A percentile compares a stretch with the other conserved stretches of the same genome.
These are phyloP conservation scores for Ivindomyrus marchei DNA, from an alignment of 2,113 vertebrate species.

Conservation along the genomic window DNA sequence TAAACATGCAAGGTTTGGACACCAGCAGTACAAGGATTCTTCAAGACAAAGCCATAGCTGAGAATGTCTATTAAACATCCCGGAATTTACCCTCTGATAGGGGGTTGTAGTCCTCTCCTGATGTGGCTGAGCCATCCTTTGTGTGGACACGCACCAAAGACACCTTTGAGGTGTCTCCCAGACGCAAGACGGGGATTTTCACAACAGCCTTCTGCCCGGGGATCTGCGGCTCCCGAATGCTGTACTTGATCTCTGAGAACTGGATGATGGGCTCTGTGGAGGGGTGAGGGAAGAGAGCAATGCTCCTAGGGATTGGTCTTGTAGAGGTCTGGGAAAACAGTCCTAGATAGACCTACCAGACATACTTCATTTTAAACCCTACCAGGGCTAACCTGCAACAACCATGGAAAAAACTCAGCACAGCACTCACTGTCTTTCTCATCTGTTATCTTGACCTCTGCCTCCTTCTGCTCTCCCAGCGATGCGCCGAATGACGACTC, in stretches of 20 bases:
- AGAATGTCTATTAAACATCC: not conserved
- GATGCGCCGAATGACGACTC: slow-evolving; percentile 62
- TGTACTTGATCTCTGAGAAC: slow-evolving; percentile 76
- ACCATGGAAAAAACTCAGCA: not conserved
- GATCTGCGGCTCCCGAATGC: slow-evolving; percentile 66
- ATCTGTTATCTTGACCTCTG: slow-evolving; percentile 66
- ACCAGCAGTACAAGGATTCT: not conserved
- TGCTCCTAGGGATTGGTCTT: not conserved
- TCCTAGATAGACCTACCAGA: not conserved
- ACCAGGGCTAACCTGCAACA: not conserved
- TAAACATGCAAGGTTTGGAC: not conserved
- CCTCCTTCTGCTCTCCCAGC: slow-evolving; percentile 68
- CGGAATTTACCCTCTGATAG: slow-evolving; percentile 65
- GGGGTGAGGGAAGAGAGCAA: not conserved
- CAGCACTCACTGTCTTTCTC: slow-evolving; percentile 67
- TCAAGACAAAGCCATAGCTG: not conserved
- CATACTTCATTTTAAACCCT: not conserved
- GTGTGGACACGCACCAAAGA: slow-evolving; percentile 75
- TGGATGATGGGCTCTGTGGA: slow-evolving; percentile 67
- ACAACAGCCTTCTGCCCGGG: slow-evolving; percentile 58
- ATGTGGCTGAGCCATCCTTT: slow-evolving; percentile 77
- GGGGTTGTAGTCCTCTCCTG: slow-evolving; percentile 76
- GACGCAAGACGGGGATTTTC: slow-evolving; percentile 64
- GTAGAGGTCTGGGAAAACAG: not conserved
- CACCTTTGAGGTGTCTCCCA: slow-evolving; percentile 70